Evolutionary conservation across 2,797 vertebrate genomes (phyloP).

Genomic region (Karalla daura): DNA sequence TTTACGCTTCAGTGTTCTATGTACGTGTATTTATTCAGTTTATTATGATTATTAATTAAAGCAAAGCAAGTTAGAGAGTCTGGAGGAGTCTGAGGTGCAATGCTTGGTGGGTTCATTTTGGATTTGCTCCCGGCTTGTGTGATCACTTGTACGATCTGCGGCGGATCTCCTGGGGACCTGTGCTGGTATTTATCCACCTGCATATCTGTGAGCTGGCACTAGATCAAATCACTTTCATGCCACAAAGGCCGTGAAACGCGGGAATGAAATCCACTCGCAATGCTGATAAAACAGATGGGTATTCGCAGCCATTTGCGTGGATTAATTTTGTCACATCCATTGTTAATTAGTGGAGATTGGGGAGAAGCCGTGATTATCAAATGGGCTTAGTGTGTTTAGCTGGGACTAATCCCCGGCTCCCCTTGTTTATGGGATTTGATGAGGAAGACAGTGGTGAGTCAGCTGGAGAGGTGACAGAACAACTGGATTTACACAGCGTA

Average conservation of each 20-base stretch:
- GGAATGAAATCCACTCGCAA: constrained; percentile 44
- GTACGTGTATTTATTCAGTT: not conserved
- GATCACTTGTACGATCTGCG: not conserved
- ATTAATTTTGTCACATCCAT: constrained; percentile 69
- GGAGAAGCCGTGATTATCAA: constrained; percentile 73
- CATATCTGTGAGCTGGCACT: constrained; percentile 27
- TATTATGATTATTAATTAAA: not conserved
- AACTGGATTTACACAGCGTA: constrained; percentile 60
- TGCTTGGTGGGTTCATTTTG: not conserved
- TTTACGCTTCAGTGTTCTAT: too few species aligned
- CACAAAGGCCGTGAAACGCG: constrained; percentile 35
- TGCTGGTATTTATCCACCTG: constrained; percentile 28
- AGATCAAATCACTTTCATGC: constrained; percentile 37
- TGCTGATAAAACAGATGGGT: constrained; percentile 45
- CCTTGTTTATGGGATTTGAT: constrained; percentile 74
- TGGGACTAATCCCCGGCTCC: constrained; percentile 74
- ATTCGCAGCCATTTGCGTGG: constrained; percentile 54
- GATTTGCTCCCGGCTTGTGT: not conserved
- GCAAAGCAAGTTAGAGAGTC: not conserved
- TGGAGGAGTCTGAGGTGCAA: not conserved
- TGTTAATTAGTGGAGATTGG: constrained; percentile 76
- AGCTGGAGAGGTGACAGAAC: constrained; percentile 74
- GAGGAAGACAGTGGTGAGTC: constrained; percentile 66
- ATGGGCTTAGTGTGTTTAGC: constrained; percentile 77
- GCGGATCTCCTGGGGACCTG: constrained; percentile 11